A percentile compares a stretch with the other conserved stretches of the same genome.
These are phyloP conservation scores for Amphiprion percula DNA, from an alignment of 2,113 vertebrate genomes.

Conservation along the genomic window DNA sequence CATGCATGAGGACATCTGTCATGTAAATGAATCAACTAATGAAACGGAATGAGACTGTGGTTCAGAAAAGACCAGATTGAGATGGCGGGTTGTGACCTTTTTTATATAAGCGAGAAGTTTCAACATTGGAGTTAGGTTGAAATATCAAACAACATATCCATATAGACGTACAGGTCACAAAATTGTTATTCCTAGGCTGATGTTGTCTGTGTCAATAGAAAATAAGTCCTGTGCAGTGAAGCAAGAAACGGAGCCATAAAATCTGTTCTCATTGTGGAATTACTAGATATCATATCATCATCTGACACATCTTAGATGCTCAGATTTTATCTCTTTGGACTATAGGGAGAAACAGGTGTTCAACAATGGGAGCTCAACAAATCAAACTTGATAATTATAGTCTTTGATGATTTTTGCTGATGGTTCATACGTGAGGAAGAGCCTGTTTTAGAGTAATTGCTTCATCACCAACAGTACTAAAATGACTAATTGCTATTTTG, in stretches of 20 bases:
- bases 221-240: slow-evolving; percentile 45
- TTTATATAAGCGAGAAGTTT: slow-evolving; percentile 24
- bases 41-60: slow-evolving; percentile 57
- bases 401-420: slow-evolving; percentile 67
- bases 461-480: slow-evolving; percentile 10
- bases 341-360: slow-evolving; percentile 48
- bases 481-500: slow-evolving; percentile 8
- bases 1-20: slow-evolving; percentile 71
- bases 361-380: slow-evolving; percentile 53
- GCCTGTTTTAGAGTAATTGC: slow-evolving; percentile 24
- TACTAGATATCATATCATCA: slow-evolving; percentile 40
- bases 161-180: slow-evolving; percentile 48
- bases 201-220: slow-evolving; percentile 61
- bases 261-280: slow-evolving; percentile 39
- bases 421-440: slow-evolving; percentile 35
- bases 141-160: slow-evolving; percentile 40
- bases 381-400: slow-evolving; percentile 72
- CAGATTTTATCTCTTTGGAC: slow-evolving; percentile 38
- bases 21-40: slow-evolving; percentile 78
- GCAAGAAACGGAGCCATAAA: slow-evolving; percentile 55
- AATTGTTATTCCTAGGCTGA: slow-evolving; percentile 57
- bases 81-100: slow-evolving; percentile 47
- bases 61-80: slow-evolving; percentile 49
- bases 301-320: slow-evolving; percentile 34
- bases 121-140: slow-evolving; percentile 19